Percentiles rank a stretch among this genome's conserved stretches.
phyloP scores from a whole-genome alignment of 2,888 invertebrate species.

The Drosophila prostipennis region DNA sequence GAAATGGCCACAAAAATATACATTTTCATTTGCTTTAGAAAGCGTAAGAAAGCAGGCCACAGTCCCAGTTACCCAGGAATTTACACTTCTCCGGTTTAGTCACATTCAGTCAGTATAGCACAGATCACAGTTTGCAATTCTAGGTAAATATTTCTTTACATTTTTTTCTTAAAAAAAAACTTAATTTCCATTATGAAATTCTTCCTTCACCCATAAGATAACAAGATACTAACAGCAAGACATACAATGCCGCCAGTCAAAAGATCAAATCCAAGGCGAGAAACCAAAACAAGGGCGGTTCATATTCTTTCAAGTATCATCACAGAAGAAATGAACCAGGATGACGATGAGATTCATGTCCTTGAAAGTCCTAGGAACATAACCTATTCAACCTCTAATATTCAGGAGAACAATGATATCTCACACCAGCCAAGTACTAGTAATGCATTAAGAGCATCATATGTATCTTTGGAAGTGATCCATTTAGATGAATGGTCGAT shows the following conservation, averaged over 20 bases:
- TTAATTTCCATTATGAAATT: neutral
- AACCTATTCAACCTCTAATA: neutral
- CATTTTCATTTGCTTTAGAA: slow-evolving; percentile 1
- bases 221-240: neutral
- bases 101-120: neutral
- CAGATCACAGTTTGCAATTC: neutral
- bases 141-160: neutral
- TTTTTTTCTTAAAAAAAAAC: neutral
- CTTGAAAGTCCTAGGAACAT: neutral
- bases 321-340: neutral
- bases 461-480: neutral
- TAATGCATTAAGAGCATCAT: neutral
- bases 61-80: slow-evolving; percentile 9
- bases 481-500: neutral
- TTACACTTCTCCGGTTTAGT: too few species aligned
- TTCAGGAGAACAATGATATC: neutral
- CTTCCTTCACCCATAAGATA: neutral
- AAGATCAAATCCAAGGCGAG: neutral
- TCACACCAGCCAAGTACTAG: neutral
- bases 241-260: neutral
- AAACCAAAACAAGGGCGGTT: neutral
- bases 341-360: neutral
- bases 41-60: slow-evolving; percentile 1
- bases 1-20: slow-evolving; percentile 9
- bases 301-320: neutral